Percentiles rank a stretch among this genome's conserved stretches.
Conservation (phyloP, 2,888 invertebrate genomes). For the Abrostola triplasia region DNA sequence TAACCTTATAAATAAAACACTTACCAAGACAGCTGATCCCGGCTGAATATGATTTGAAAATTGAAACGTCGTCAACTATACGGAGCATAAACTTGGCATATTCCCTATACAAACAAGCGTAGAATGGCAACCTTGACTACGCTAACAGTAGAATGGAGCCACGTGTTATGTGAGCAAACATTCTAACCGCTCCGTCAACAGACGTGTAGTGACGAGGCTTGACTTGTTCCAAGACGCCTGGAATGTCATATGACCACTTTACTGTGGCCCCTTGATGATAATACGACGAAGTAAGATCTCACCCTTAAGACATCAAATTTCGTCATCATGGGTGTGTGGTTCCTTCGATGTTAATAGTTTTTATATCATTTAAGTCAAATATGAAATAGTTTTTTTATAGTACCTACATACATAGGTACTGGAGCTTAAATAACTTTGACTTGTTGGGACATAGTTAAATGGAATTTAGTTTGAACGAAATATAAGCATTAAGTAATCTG, state of each 20-base stretch:
- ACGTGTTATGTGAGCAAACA: slow-evolving; percentile 51
- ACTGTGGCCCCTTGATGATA: slow-evolving; percentile 28
- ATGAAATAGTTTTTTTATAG: too few relatives aligned
- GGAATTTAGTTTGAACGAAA: too few relatives aligned
- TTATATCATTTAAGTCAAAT: too few relatives aligned
- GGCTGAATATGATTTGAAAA: slow-evolving; percentile 30
- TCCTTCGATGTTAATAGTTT: too few relatives aligned
- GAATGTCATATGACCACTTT: slow-evolving; percentile 42
- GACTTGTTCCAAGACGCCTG: slow-evolving; percentile 33
- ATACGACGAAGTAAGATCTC: slow-evolving; percentile 3
- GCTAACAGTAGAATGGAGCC: slow-evolving; percentile 41
- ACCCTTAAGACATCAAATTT: too few relatives aligned
- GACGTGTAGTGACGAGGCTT: slow-evolving; percentile 26
- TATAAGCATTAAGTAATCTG: too few relatives aligned
- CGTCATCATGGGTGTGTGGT: too few relatives aligned
- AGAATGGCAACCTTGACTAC: slow-evolving; percentile 39
- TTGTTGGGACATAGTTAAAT: too few relatives aligned
- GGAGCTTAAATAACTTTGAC: too few relatives aligned
- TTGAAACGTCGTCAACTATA: slow-evolving; percentile 40
- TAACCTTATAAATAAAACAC: not conserved
- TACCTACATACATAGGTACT: too few relatives aligned
- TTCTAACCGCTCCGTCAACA: slow-evolving; percentile 50
- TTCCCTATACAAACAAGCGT: slow-evolving; percentile 44
- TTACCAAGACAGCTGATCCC: not conserved
- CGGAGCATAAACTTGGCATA: slow-evolving; percentile 36